Evolutionary conservation across 2,797 vertebrate genomes (phyloP).

Genomic region (Neomorphus geoffroyi): DNA sequence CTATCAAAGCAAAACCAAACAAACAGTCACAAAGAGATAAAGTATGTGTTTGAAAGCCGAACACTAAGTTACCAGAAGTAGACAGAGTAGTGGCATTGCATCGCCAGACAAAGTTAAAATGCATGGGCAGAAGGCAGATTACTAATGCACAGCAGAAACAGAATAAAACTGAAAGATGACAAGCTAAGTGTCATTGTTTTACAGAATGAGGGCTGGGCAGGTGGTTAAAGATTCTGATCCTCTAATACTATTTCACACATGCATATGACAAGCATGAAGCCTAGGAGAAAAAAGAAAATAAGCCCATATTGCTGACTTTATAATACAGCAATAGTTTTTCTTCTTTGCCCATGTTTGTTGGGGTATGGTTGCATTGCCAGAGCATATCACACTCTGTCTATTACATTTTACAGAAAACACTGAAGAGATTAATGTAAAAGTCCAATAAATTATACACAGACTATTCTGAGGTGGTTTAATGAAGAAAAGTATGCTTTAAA

Average conservation of each 20-base stretch:
- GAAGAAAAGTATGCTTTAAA: slow-evolving; percentile 42
- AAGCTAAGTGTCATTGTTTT: background rate
- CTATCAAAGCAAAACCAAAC: slow-evolving; percentile 3
- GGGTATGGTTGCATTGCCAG: background rate
- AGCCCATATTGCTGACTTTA: background rate
- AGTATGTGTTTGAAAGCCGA: background rate
- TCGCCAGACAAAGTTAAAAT: background rate
- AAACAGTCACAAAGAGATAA: background rate
- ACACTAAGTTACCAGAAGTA: background rate
- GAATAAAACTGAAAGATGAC: background rate
- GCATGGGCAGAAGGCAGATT: background rate
- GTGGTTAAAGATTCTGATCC: background rate
- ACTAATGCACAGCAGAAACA: background rate
- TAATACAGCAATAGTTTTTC: background rate
- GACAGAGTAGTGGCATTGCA: background rate
- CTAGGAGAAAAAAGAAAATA: background rate
- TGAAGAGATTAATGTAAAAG: background rate
- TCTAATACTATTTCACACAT: background rate
- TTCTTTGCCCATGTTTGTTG: background rate
- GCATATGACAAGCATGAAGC: accelerated
- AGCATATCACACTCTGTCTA: background rate
- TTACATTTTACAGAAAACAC: background rate
- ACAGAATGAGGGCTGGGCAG: background rate
- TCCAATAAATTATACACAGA: background rate
- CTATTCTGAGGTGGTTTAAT: background rate